These are phyloP conservation scores for Urosaurus nigricauda DNA, from an alignment of 2,797 vertebrate genomes.

Conservation along the genomic window DNA sequence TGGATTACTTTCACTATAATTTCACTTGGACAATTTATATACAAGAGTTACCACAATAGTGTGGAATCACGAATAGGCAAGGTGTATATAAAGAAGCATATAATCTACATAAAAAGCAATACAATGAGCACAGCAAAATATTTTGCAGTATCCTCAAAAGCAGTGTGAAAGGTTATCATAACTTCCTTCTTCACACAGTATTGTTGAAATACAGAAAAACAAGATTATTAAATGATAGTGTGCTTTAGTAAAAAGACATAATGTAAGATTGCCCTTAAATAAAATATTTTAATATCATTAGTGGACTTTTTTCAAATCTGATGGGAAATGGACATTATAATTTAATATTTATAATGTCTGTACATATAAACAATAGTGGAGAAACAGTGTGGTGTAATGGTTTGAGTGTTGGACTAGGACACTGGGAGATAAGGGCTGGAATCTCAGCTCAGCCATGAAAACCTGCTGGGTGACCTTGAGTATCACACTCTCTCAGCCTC, in stretches of 20 bases:
- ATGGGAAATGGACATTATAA: too few species aligned
- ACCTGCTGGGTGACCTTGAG: too few species aligned
- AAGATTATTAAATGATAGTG: neutral
- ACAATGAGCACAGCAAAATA: neutral
- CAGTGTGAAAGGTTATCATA: neutral
- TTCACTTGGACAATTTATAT: neutral
- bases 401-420: too few species aligned
- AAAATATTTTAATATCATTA: too few species aligned
- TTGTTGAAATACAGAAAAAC: neutral
- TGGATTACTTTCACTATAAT: conserved; percentile 12
- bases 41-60: neutral
- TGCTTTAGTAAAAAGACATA: conserved; percentile 10
- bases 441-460: too few species aligned
- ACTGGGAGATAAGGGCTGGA: too few species aligned
- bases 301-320: too few species aligned
- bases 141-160: neutral
- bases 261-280: neutral
- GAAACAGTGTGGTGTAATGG: neutral
- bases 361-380: conserved; percentile 23
- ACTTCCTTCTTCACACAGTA: neutral
- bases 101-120: neutral
- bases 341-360: conserved; percentile 27
- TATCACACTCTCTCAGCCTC: too few species aligned
- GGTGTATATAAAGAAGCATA: neutral
- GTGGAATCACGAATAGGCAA: conserved; percentile 1